These are phyloP conservation scores for Cecidostiba fungosa DNA, from an alignment of 2,888 invertebrate genomes.

Conservation along the genomic window DNA sequence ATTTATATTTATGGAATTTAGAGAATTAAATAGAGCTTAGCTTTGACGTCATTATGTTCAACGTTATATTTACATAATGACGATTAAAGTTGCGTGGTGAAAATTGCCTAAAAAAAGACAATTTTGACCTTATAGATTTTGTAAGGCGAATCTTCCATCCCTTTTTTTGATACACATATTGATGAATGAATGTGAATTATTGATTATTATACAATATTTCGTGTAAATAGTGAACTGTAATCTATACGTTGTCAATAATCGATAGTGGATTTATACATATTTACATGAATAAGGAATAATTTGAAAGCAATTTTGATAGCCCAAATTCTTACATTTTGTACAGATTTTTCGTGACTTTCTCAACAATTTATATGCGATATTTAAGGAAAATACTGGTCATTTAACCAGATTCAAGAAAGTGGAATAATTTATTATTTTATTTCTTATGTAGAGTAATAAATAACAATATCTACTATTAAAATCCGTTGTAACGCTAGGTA, in stretches of 20 bases:
- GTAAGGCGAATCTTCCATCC: conserved; percentile 70
- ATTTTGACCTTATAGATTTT: conserved; percentile 67
- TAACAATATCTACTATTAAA: conserved; percentile 65
- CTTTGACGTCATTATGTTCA: conserved; percentile 59
- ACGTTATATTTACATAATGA: conserved; percentile 53
- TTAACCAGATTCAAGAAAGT: conserved; percentile 64
- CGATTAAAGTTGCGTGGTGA: conserved; percentile 55
- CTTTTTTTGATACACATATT: conserved; percentile 72
- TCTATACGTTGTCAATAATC: conserved; percentile 75
- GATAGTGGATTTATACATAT: conserved; percentile 73
- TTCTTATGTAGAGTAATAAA: conserved; percentile 69
- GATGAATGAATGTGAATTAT: conserved; percentile 67
- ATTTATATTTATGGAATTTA: conserved; percentile 67
- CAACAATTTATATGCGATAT: conserved; percentile 63
- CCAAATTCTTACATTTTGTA: conserved; percentile 71
- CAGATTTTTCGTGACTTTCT: conserved; percentile 69
- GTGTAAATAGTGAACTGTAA: conserved; percentile 74
- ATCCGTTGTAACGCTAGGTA: conserved; percentile 66
- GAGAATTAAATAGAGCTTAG: conserved; percentile 66
- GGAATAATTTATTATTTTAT: conserved; percentile 74
- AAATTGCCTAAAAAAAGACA: conserved; percentile 68
- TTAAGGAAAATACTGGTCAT: conserved; percentile 65
- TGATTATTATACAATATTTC: conserved; percentile 69
- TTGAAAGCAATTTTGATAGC: conserved; percentile 66
- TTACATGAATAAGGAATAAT: conserved; percentile 73